Conservation (phyloP, 2,113 vertebrate genomes). For the Nycticebus coucang region DNA sequence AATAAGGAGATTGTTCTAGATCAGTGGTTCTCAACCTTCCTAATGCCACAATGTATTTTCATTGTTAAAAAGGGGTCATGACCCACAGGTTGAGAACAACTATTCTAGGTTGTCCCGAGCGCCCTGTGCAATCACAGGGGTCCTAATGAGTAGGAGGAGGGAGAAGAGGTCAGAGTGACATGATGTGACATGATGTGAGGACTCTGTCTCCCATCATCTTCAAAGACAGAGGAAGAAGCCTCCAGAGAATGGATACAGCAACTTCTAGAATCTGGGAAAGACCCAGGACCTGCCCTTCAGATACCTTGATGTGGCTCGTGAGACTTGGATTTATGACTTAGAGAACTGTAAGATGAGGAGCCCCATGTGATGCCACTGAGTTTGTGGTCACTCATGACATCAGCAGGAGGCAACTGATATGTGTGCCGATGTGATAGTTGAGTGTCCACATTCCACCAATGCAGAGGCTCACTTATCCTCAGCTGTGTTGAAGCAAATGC, state of each 20-base stretch:
- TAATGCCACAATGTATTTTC: no score
- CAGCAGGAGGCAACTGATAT: no score
- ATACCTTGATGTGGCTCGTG: background rate
- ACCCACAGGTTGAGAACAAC: no score
- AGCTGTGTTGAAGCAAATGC: background rate
- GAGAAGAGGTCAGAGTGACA: background rate
- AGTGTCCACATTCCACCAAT: background rate
- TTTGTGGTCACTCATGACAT: background rate
- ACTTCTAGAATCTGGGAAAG: background rate
- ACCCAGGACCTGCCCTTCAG: background rate
- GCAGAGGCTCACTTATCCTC: background rate
- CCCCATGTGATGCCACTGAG: background rate
- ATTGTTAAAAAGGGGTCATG: no score
- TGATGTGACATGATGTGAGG: background rate
- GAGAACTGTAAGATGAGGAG: background rate
- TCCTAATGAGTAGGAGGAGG: no score
- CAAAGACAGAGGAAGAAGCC: background rate
- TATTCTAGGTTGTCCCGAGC: no score
- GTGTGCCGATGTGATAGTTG: no score
- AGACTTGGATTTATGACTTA: background rate
- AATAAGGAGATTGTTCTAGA: background rate
- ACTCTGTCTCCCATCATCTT: rapidly evolving
- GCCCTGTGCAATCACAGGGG: background rate
- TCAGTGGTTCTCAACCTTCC: no score
- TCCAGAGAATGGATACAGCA: background rate